Percentiles rank a stretch among this genome's conserved stretches.
Evolutionary conservation across 2,113 vertebrate species (phyloP).

Genomic region (Eptesicus fuscus): DNA sequence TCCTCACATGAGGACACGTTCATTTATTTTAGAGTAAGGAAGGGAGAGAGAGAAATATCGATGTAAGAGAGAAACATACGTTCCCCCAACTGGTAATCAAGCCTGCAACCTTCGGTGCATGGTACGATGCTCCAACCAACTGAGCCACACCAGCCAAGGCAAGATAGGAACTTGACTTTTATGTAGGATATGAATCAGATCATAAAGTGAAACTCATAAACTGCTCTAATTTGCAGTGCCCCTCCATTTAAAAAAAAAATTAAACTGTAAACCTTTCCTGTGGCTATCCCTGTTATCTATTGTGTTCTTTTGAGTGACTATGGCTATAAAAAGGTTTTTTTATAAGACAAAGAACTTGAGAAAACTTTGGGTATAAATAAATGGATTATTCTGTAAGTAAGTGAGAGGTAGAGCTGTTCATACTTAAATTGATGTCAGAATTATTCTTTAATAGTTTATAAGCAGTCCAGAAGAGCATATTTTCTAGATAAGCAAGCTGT

Average conservation of each 20-base stretch:
- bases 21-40: not conserved
- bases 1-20: not conserved
- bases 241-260: not conserved
- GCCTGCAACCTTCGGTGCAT: not conserved
- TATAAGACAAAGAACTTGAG: not conserved
- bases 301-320: not conserved
- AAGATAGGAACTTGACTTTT: not conserved
- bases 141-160: not conserved
- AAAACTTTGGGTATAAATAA: not conserved
- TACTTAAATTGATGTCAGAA: conserved; percentile 7
- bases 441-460: conserved; percentile 18
- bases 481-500: not conserved
- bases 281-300: not conserved
- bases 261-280: not conserved
- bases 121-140: not conserved
- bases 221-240: not conserved
- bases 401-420: not conserved
- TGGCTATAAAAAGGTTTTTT: not conserved
- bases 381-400: not conserved
- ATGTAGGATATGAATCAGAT: not conserved
- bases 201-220: not conserved
- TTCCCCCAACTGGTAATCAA: not conserved
- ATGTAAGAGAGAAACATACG: not conserved
- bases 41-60: not conserved
- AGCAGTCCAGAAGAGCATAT: not conserved